Conservation (phyloP, 2,888 invertebrate species). For the Coelinius sp. region DNA sequence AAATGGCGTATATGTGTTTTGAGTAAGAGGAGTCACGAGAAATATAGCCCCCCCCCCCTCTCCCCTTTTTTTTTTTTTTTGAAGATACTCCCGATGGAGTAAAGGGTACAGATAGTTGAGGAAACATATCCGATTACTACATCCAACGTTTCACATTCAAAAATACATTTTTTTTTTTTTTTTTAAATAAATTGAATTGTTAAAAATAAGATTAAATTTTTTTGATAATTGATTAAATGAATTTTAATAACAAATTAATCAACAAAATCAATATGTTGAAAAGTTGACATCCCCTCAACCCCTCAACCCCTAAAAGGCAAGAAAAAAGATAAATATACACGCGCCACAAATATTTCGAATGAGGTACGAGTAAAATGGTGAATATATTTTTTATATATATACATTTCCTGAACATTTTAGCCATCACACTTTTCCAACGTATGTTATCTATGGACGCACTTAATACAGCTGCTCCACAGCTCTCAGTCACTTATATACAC, state of each 20-base stretch:
- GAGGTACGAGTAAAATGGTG: constrained; percentile 28
- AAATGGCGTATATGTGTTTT: constrained; percentile 33
- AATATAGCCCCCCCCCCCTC: constrained; percentile 4
- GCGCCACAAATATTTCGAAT: constrained; percentile 27
- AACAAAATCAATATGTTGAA: not conserved
- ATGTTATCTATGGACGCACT: constrained; percentile 69
- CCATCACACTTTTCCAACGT: constrained; percentile 36
- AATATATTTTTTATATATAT: constrained; percentile 12
- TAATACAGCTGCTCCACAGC: constrained; percentile 67
- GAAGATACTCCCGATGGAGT: constrained; percentile 36
- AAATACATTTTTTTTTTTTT: not conserved
- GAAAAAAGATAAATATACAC: constrained; percentile 1
- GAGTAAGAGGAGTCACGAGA: constrained; percentile 37
- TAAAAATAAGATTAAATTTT: too few species aligned
- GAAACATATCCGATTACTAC: constrained; percentile 59
- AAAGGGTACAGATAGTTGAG: constrained; percentile 52
- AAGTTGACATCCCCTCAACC: not conserved
- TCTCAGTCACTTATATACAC: constrained; percentile 50
- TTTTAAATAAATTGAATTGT: not conserved
- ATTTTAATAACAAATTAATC: not conserved
- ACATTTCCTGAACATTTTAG: constrained; percentile 26
- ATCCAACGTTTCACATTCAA: constrained; percentile 51
- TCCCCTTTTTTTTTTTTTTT: too few species aligned
- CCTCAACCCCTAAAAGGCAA: not conserved
- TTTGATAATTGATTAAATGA: not conserved